These are phyloP conservation scores for Apamea sordens DNA, from an alignment of 2,888 invertebrate genomes.

Conservation along the genomic window DNA sequence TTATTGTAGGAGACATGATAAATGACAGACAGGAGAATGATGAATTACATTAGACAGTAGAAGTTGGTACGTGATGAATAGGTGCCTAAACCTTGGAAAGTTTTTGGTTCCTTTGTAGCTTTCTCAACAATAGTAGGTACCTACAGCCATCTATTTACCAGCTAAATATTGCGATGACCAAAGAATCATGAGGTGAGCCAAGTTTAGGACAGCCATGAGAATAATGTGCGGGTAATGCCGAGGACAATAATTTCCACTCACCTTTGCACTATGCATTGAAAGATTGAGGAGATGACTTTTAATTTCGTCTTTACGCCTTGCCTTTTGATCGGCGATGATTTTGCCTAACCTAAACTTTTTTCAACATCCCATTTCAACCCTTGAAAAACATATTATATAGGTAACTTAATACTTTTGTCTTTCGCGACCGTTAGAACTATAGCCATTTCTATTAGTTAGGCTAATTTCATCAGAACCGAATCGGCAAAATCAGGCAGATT, in stretches of 20 bases:
- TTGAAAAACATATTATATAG: too few species aligned
- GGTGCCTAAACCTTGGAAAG: neutral
- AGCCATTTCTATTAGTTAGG: neutral
- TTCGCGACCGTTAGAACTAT: neutral
- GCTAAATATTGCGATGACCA: constrained; percentile 14
- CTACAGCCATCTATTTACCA: neutral
- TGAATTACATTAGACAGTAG: constrained; percentile 3
- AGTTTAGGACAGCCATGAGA: constrained; percentile 12
- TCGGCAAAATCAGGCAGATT: neutral
- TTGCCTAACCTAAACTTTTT: neutral
- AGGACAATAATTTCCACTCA: constrained; percentile 11
- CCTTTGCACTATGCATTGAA: neutral
- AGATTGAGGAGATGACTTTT: neutral
- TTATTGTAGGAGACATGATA: constrained; percentile 2
- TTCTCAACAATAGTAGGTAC: neutral
- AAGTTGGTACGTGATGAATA: constrained; percentile 4
- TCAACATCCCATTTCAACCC: neutral
- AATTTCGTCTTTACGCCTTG: neutral
- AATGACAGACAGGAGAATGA: neutral
- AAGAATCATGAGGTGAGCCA: neutral
- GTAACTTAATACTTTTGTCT: neutral
- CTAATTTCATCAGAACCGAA: neutral
- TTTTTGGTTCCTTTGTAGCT: neutral
- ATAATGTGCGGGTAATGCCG: neutral
- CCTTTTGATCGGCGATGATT: neutral